These are phyloP conservation scores for Elanoides forficatus DNA, from an alignment of 2,113 vertebrate species.

Conservation along the genomic window DNA sequence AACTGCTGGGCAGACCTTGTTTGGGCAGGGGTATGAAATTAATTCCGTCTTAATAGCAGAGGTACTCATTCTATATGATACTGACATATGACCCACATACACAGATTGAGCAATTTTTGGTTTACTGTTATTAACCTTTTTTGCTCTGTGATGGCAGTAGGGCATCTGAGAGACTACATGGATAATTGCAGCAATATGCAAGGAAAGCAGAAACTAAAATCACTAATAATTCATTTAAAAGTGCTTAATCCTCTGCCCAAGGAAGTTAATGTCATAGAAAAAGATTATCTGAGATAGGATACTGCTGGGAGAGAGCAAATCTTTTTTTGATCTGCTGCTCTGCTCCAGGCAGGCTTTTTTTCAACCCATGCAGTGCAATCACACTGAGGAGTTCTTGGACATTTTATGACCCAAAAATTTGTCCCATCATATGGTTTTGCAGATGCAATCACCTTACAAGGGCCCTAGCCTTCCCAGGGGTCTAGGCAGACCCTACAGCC, in stretches of 20 bases:
- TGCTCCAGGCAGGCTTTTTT: not conserved
- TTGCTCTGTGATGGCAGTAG: not conserved
- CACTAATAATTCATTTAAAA: not conserved
- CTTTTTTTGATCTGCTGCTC: not conserved
- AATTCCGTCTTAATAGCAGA: not conserved
- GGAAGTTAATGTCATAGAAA: not conserved
- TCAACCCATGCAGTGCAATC: not conserved
- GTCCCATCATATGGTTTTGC: not conserved
- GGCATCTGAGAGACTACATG: not conserved
- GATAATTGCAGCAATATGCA: not conserved
- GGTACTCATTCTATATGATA: not conserved
- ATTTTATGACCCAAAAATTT: not conserved
- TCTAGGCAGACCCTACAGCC: not conserved
- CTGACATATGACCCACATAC: not conserved
- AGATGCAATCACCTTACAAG: not conserved
- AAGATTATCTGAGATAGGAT: slow-evolving; percentile 5
- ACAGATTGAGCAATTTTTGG: not conserved
- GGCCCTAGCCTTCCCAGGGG: not conserved
- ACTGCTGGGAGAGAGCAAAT: not conserved
- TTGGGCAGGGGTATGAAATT: not conserved
- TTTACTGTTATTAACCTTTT: not conserved
- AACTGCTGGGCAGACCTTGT: not conserved
- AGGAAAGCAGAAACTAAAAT: slow-evolving; percentile 13
- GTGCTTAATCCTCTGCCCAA: not conserved
- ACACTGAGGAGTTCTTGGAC: not conserved